Evolutionary conservation across 2,113 vertebrate genomes (phyloP).

Genomic region (Salvelinus fontinalis): DNA sequence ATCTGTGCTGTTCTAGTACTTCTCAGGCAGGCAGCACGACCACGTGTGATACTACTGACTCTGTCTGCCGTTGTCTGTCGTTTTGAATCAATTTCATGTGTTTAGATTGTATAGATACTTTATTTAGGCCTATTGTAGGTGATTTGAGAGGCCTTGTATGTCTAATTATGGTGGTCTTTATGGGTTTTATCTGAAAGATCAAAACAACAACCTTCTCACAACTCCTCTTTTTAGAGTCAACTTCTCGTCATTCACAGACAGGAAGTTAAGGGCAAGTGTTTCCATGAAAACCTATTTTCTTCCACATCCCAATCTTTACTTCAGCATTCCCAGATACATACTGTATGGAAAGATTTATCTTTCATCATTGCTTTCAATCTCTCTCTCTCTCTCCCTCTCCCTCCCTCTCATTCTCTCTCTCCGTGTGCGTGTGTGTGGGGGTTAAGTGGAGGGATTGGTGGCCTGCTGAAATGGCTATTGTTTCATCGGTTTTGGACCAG

Average conservation of each 20-base stretch:
- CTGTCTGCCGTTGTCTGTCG: not conserved
- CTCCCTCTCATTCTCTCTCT: not conserved
- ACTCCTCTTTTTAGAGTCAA: not conserved
- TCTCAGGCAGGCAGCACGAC: not conserved
- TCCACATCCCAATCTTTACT: too few species aligned
- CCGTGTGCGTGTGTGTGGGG: not conserved
- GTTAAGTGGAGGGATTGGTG: not conserved
- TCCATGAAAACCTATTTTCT: too few species aligned
- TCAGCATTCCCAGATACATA: too few species aligned
- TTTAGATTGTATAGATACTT: too few species aligned
- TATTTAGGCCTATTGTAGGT: too few species aligned
- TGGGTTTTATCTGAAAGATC: too few species aligned
- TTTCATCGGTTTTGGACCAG: constrained; percentile 68
- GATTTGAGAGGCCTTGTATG: too few species aligned
- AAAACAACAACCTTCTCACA: too few species aligned
- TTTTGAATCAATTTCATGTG: too few species aligned
- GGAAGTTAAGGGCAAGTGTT: too few species aligned
- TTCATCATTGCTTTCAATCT: not conserved
- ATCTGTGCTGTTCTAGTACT: constrained; percentile 16
- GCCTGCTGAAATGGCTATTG: constrained; percentile 31
- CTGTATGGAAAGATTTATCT: not conserved
- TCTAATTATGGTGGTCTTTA: too few species aligned
- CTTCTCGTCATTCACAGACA: not conserved
- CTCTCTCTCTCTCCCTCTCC: not conserved
- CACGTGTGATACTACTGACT: not conserved